Base-by-base conservation (phyloP, 2,797 vertebrate genomes). In the Hydrophis major region DNA sequence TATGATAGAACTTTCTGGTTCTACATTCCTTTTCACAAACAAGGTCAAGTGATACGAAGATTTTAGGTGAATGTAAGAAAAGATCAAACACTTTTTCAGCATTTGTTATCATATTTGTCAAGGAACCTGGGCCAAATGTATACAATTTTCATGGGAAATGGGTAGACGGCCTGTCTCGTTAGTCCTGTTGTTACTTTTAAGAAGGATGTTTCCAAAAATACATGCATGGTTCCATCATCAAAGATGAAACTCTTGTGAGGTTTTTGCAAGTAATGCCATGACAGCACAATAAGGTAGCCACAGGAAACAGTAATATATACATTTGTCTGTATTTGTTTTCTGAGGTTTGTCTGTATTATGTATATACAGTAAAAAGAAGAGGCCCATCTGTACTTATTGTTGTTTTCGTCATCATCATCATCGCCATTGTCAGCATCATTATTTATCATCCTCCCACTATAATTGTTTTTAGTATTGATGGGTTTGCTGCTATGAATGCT, bases 401-500 rank as follows among this genome's bases (percentile, higher is more conserved):
- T 37, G n/a, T 74, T 0, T 3, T 37, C 0, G 2, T 18, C 0
- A 2, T 69, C 14, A 8, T 60, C 60, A 28, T 63, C 60, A 28
- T 63, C 25, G 0, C 6, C 12, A 5, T 18, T 16, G 4, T 63
- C 61, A 28, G 28, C 28, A 66, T 66, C 61, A 42, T 22, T 18
- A 22, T 37, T 63, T 28, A 66, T 66, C 27, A 66, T n/a, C 28
- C 4, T 66, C 37, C 53, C 16, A 6, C n/a, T 92, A 57, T 93
- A 95, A 95, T 94, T 95, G 93, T n/a, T 60, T 59, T 89, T 94
- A 95, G 93, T 95, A 94, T 95, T 95, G 95, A 95, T 94, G 95
- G 69, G 91, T 86, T 92, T 92, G 61, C 47, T 92, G 50, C 14
- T 32, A 61, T 66, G 91, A 0, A 83, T 61, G 92, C 94, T 90